phyloP scores from a whole-genome alignment of 2,113 vertebrate genomes.

The Podarcis raffonei region DNA sequence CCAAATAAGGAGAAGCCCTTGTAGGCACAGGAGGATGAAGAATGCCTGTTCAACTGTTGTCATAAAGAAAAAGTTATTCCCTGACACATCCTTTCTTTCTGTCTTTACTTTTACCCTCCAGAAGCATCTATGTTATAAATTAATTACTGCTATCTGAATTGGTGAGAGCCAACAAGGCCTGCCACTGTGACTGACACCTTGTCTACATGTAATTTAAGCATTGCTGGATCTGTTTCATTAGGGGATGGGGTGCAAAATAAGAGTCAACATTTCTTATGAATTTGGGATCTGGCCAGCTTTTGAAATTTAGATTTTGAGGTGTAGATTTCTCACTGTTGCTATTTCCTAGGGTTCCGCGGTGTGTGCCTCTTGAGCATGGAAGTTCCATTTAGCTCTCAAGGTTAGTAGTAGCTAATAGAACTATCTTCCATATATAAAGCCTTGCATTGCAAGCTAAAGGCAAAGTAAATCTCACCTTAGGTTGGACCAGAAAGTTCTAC shows the following conservation, averaged over 20 bases:
- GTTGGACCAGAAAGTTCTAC: neutral
- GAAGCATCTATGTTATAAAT: neutral
- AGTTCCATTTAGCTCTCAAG: neutral
- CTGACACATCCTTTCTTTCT: neutral
- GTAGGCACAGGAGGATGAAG: neutral
- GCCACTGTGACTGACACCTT: neutral
- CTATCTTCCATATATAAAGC: too few relatives aligned
- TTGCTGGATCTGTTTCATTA: neutral
- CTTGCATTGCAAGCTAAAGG: too few relatives aligned
- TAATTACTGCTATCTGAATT: neutral
- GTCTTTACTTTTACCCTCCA: neutral
- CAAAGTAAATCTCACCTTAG: too few relatives aligned
- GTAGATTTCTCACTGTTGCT: neutral
- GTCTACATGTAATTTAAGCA: neutral
- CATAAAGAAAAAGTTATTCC: conserved; percentile 2
- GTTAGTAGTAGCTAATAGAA: neutral
- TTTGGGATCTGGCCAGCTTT: neutral
- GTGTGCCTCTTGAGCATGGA: neutral
- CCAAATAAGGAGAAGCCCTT: conserved; percentile 11
- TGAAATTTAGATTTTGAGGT: neutral
- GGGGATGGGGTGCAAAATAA: neutral
- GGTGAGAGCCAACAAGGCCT: too few relatives aligned
- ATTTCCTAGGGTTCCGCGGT: neutral
- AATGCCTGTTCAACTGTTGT: neutral
- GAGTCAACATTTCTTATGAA: neutral